Evolutionary conservation across 2,888 invertebrate species (phyloP).

Genomic region (Empis stercorea): DNA sequence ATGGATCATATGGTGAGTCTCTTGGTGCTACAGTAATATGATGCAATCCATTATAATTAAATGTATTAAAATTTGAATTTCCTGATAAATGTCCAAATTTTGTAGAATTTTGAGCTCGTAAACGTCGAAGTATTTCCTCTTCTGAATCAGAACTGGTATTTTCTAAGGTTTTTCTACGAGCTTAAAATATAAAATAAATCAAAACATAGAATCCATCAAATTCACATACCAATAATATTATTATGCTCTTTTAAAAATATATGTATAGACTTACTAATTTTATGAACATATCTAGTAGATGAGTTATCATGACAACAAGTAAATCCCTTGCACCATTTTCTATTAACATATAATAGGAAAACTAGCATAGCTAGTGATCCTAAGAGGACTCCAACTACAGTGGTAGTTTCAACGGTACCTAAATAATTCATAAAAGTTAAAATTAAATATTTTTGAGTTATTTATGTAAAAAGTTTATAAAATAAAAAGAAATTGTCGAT

Average conservation of each 20-base stretch:
- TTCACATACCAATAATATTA: background rate
- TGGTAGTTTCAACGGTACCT: slow-evolving; percentile 65
- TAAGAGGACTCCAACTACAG: slow-evolving; percentile 76
- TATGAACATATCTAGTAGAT: slow-evolving; percentile 31
- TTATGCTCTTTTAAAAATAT: too few species aligned
- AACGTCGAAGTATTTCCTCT: slow-evolving; percentile 48
- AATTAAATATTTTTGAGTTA: too few species aligned
- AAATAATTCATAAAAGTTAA: slow-evolving; percentile 3
- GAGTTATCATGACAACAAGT: slow-evolving; percentile 48
- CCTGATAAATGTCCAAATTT: slow-evolving; percentile 25
- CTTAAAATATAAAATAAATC: slow-evolving; percentile 15
- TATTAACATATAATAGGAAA: slow-evolving; percentile 75
- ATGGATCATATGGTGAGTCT: slow-evolving; percentile 29
- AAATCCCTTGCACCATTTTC: slow-evolving; percentile 54
- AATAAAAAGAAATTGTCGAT: too few species aligned
- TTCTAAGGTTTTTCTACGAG: slow-evolving; percentile 32
- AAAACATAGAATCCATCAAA: background rate
- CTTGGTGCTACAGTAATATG: slow-evolving; percentile 30
- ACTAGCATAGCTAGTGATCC: slow-evolving; percentile 71
- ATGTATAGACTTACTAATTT: slow-evolving; percentile 27
- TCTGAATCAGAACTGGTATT: slow-evolving; percentile 60
- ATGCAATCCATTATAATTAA: slow-evolving; percentile 30
- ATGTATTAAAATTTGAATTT: slow-evolving; percentile 19
- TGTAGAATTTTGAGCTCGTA: slow-evolving; percentile 38
- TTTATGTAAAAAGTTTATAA: too few species aligned